A percentile compares a stretch with the other conserved stretches of the same genome.
Evolutionary conservation across 2,888 invertebrate genomes (phyloP).

Genomic region (Tachina lurida): DNA sequence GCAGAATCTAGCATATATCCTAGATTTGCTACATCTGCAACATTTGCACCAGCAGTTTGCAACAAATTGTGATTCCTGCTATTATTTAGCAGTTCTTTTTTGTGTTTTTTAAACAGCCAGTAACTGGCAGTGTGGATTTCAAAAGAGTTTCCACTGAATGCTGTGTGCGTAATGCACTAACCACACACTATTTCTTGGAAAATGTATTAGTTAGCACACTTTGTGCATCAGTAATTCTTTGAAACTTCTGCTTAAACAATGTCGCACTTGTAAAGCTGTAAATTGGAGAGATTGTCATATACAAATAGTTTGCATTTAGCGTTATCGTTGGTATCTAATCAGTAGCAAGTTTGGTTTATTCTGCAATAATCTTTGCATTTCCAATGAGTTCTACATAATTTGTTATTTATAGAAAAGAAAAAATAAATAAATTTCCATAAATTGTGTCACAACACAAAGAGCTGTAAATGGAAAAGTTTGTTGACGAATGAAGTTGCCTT

Average conservation of each 20-base stretch:
- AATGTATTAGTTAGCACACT: slow-evolving; percentile 4
- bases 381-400: slow-evolving; percentile 68
- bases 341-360: slow-evolving; percentile 66
- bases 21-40: too few relatives aligned
- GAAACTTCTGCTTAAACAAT: slow-evolving; percentile 26
- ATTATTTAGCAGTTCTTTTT: slow-evolving; percentile 47
- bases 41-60: too few relatives aligned
- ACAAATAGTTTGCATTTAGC: slow-evolving; percentile 24
- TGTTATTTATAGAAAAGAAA: slow-evolving; percentile 60
- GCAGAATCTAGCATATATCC: too few relatives aligned
- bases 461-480: not conserved
- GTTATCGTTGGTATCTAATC: slow-evolving; percentile 61
- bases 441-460: slow-evolving; percentile 22
- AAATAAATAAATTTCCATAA: slow-evolving; percentile 51
- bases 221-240: slow-evolving; percentile 42
- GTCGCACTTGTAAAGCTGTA: slow-evolving; percentile 26
- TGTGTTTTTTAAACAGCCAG: slow-evolving; percentile 37
- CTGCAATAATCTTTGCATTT: slow-evolving; percentile 61
- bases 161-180: not conserved
- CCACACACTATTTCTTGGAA: slow-evolving; percentile 11
- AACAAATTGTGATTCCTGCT: too few relatives aligned
- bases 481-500: not conserved
- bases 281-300: slow-evolving; percentile 12
- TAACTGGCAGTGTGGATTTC: slow-evolving; percentile 25
- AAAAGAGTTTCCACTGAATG: slow-evolving; percentile 9